Percentiles rank a stretch among this genome's conserved stretches.
Conservation (phyloP, 2,113 vertebrate genomes). For the Takifugu flavidus region DNA sequence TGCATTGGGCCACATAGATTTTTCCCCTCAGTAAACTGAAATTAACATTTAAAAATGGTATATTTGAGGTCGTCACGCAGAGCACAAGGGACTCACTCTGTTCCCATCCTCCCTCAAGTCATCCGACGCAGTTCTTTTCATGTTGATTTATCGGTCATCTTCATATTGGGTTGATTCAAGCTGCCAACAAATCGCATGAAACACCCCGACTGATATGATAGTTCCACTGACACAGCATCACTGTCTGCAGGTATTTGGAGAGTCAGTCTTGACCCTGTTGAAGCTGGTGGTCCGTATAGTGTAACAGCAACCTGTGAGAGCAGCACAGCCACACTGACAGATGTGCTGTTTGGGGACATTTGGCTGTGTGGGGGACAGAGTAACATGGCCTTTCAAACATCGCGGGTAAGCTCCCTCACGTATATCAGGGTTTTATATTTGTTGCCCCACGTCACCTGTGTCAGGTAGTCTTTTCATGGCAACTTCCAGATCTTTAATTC, state of each 20-base stretch:
- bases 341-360: conserved; percentile 87
- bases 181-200: neutral
- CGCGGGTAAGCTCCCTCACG: conserved; percentile 69
- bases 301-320: conserved; percentile 62
- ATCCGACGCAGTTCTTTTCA: no score
- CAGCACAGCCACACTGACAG: conserved; percentile 58
- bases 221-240: no score
- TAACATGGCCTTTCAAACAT: conserved; percentile 85
- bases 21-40: no score
- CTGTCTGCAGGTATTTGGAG: conserved; percentile 72
- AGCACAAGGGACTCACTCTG: no score
- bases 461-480: neutral
- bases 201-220: neutral
- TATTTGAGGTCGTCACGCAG: no score
- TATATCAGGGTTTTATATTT: neutral
- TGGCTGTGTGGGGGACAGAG: conserved; percentile 95
- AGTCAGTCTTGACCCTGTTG: conserved; percentile 76
- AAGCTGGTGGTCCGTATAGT: conserved; percentile 80
- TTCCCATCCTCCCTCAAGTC: no score
- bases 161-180: neutral
- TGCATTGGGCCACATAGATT: no score
- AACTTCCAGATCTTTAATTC: conserved; percentile 80
- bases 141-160: no score
- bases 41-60: no score
- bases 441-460: neutral